Evolutionary conservation across 2,888 invertebrate species (phyloP).

Genomic region (Hyppa rectilinea): DNA sequence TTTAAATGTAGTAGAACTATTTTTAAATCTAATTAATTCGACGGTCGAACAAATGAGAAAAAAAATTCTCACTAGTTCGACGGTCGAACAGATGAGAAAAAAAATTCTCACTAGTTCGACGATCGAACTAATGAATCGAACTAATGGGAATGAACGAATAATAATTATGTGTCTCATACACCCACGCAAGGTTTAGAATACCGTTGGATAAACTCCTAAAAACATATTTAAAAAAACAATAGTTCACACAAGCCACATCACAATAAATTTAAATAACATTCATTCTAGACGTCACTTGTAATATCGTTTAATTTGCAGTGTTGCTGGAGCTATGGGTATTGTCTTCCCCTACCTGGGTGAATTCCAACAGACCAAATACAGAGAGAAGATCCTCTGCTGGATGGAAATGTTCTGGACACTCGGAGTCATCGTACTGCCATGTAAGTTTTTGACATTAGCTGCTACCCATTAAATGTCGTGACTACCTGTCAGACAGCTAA

Average conservation of each 20-base stretch:
- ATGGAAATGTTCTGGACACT: constrained; percentile 97
- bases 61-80: too few relatives aligned
- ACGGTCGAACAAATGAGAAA: too few relatives aligned
- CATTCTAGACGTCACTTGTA: neutral
- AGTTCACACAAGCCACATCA: neutral
- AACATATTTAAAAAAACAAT: too few relatives aligned
- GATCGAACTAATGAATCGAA: too few relatives aligned
- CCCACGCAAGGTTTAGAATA: neutral
- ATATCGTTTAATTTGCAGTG: constrained; percentile 85
- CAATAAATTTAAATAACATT: neutral
- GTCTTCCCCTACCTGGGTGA: constrained; percentile 96
- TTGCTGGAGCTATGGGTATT: constrained; percentile 96
- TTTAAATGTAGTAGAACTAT: too few relatives aligned
- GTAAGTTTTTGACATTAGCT: constrained; percentile 83
- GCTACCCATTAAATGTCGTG: neutral
- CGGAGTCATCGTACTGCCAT: constrained; percentile 94
- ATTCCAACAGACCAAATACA: constrained; percentile 94
- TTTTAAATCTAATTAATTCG: too few relatives aligned
- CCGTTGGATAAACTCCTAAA: neutral
- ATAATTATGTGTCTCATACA: neutral
- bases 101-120: too few relatives aligned
- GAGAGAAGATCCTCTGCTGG: constrained; percentile 95
- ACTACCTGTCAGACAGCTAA: neutral
- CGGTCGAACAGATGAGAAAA: too few relatives aligned
- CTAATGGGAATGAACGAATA: too few relatives aligned